Evolutionary conservation across 2,113 vertebrate species (phyloP).

Genomic region (Bothrops jararaca): DNA sequence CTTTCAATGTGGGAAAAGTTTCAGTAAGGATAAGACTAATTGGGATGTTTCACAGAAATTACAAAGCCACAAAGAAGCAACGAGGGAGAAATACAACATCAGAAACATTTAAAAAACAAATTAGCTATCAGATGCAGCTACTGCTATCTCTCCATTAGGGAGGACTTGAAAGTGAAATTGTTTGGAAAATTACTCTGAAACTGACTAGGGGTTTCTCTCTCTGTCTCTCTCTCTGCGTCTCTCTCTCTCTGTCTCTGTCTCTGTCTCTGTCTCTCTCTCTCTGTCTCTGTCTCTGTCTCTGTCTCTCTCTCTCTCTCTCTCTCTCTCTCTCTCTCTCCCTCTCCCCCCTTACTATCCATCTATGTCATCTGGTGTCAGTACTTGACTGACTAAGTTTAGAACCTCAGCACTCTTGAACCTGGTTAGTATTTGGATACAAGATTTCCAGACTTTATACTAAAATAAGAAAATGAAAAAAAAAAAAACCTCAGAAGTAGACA

Average conservation of each 20-base stretch:
- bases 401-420: not conserved
- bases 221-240: no score
- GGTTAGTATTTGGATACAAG: not conserved
- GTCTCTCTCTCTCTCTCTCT: no score
- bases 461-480: not conserved
- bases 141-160: constrained; percentile 43
- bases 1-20: constrained; percentile 42
- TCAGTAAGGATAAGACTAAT: constrained; percentile 6
- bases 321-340: fast-evolving
- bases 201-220: not conserved
- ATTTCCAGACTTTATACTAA: not conserved
- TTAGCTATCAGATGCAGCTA: constrained; percentile 38
- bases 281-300: not conserved
- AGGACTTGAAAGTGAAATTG: constrained; percentile 52
- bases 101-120: constrained; percentile 50
- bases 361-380: not conserved
- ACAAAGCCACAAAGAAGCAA: constrained; percentile 16
- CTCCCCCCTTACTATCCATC: not conserved
- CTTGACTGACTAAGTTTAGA: not conserved
- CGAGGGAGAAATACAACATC: constrained; percentile 31
- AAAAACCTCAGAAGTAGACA: not conserved
- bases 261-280: not conserved
- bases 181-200: constrained; percentile 44
- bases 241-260: no score
- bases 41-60: constrained; percentile 38